Evolutionary conservation across 2,888 invertebrate species (phyloP), one percentile per base, ranked within the genome.

Genomic region (Empis stercorea): DNA sequence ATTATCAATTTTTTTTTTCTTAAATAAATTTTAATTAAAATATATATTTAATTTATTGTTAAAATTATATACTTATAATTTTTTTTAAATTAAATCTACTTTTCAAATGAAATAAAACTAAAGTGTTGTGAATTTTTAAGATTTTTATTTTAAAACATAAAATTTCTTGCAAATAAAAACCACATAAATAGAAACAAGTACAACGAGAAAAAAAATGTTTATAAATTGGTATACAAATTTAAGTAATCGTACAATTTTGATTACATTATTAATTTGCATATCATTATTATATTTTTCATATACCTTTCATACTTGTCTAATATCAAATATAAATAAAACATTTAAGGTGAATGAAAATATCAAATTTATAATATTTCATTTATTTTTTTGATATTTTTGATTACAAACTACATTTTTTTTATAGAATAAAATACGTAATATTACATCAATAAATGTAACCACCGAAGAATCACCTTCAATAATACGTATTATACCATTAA

Each of bases 401-500:
- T n/a, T n/a, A n/a, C n/a, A n/a, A n/a, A n/a, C n/a, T n/a, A n/a
- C n/a, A n/a, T n/a, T n/a, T n/a, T n/a, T 7, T 27, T 27, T 27
- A n/a, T 60, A 69, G 70, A 68, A 72, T 54, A 75, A 76, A 10
- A 54, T 65, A 48, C 70, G 58, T 46, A 61, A 58, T 48, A 53
- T 64, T 43, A 44, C 44, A 23, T 63, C 42, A 49, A 59, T 47
- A 61, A 62, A 55, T 56, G 62, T 55, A 30, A 14, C 20, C 37
- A 30, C 48, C 10, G 9, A 13, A 48, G n/a, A 34, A 27, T 16
- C 32, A 11, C 41, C 20, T 5, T 56, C 61, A 4, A 54, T 58
- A 36, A 73, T 77, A 36, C 74, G 78, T 43, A 74, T 81, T 44
- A 80, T 80, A 34, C 76, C 80, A 1, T 63, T 80, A 30, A 67